Evolutionary conservation across 2,113 vertebrate species (phyloP), one percentile per base, ranked within the genome.

Genomic region (Perccottus glenii): DNA sequence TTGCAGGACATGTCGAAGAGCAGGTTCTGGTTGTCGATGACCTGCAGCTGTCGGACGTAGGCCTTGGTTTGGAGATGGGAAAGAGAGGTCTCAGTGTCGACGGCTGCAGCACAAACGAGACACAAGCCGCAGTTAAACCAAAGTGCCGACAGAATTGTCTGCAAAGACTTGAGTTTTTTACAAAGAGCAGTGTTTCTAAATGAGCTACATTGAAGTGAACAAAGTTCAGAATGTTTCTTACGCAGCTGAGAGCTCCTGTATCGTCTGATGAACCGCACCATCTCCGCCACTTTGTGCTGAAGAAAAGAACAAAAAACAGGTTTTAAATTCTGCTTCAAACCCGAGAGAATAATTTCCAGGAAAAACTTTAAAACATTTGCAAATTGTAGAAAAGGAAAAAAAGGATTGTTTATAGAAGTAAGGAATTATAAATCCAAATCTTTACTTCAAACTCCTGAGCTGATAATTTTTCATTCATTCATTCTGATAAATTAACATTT

Each of bases 21-120:
- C 56, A 97, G 93, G 88, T 98, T 97, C 93, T 97, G 96, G 93
- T 98, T 98, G 93, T 98, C 96, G 19, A 98, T 97, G 76, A 98
- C 96, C 83, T 96, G 96, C 43, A 98, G 91, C 92, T 98, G 96
- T 8, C 96, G 92, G 58, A 98, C 94, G 0, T 97, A 98, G 1
- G 96, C 96, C 90, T 98, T 98, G 7, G 95, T 97, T 93, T 98
- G 96, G 75, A 98, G 91, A 84, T 96, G 94, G 52, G 94, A 91
- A 0, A 95, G 95, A n/a, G 96, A 95, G 0, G 94, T 92, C 83
- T 98, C 96, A 2, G 92, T 91, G 38, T 97, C 96, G 86, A 96
- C 85, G 60, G 90, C 96, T 98, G 69, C 57, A 50, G 9, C 44
- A 35, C 6, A 60, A 16, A 38, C 14, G 19, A 48, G 5, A 42